Percentiles rank a stretch among this genome's conserved stretches.
Evolutionary conservation across 2,888 invertebrate genomes (phyloP).

Genomic region (Lepidochrysops patricia): DNA sequence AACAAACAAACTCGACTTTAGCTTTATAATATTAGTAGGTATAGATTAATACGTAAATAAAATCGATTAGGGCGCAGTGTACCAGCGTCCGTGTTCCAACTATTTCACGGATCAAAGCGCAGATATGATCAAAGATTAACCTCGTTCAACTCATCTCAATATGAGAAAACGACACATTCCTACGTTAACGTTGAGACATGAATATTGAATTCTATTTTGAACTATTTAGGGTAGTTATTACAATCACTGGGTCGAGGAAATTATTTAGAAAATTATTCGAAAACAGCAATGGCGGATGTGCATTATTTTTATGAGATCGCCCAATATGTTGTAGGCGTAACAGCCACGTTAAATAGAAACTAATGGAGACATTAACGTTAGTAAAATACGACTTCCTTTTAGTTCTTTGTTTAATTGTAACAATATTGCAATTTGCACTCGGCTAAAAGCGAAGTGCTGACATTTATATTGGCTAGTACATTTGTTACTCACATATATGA

Average conservation of each 20-base stretch:
- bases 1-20: too few species aligned
- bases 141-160: background rate
- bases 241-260: background rate
- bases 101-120: conserved; percentile 1
- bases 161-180: background rate
- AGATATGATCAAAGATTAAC: background rate
- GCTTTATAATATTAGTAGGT: too few species aligned
- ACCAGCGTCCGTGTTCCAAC: background rate
- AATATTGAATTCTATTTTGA: background rate
- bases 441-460: background rate
- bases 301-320: background rate
- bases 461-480: background rate
- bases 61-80: too few species aligned
- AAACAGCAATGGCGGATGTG: background rate
- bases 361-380: background rate
- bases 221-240: background rate
- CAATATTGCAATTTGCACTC: background rate
- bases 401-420: background rate
- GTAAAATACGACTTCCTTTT: background rate
- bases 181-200: too few species aligned
- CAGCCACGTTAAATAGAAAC: background rate
- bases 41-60: too few species aligned
- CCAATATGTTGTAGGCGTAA: background rate
- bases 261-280: background rate
- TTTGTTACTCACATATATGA: background rate